Conservation (phyloP, 64 coral and sea anemone genomes). For the Hydrozoanthus tunicans region DNA sequence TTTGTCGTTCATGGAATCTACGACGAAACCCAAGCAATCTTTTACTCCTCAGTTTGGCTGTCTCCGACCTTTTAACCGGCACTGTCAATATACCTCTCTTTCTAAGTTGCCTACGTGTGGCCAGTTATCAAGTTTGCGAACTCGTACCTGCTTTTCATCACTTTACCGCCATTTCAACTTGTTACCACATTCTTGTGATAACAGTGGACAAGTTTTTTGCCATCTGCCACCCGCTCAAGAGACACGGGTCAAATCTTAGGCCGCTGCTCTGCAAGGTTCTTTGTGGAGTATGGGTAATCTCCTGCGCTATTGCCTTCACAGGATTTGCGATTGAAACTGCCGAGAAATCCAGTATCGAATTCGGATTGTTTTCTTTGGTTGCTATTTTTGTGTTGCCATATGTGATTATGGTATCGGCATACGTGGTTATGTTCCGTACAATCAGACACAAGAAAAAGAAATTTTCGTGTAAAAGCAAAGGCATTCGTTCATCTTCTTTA, state of each 20-base stretch:
- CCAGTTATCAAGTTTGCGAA: neutral
- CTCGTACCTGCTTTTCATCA: neutral
- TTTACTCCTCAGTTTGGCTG: slow-evolving; percentile 34
- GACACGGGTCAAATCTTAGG: neutral
- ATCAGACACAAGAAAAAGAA: slow-evolving; percentile 19
- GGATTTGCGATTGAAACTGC: neutral
- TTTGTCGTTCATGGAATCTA: neutral
- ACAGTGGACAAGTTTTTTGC: slow-evolving; percentile 21
- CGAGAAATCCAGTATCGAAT: neutral
- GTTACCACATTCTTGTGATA: slow-evolving; percentile 41
- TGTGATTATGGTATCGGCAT: slow-evolving; percentile 18
- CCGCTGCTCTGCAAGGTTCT: slow-evolving; percentile 12
- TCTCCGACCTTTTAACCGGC: slow-evolving; percentile 33
- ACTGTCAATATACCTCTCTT: slow-evolving; percentile 30
- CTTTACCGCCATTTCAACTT: slow-evolving; percentile 11
- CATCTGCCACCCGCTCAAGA: slow-evolving; percentile 21
- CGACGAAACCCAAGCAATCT: slow-evolving; percentile 32
- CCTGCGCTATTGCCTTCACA: slow-evolving; percentile 9
- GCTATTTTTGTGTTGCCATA: slow-evolving; percentile 15
- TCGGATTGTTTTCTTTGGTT: neutral
- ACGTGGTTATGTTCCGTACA: slow-evolving; percentile 36
- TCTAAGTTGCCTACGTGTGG: neutral
- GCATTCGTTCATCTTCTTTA: neutral
- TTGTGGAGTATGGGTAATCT: neutral
- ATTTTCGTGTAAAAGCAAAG: neutral